Percentiles rank a stretch among this genome's conserved stretches.
These are phyloP conservation scores for Momotus momota DNA, from an alignment of 2,797 vertebrate genomes.

Conservation along the genomic window DNA sequence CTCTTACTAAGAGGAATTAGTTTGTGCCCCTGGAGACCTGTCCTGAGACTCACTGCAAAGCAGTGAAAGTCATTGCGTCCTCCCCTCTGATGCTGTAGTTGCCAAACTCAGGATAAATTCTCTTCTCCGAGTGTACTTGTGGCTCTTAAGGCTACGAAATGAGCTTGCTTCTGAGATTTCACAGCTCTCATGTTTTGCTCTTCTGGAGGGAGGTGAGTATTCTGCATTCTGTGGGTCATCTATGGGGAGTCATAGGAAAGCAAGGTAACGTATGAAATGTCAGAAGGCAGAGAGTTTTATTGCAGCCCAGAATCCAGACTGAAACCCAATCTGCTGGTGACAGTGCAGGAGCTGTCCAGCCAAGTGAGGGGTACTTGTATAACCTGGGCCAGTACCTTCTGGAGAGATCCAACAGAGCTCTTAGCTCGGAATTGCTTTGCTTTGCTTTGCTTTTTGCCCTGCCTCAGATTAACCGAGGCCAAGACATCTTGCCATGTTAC, in stretches of 20 bases:
- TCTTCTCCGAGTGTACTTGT: background rate
- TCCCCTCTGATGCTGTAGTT: background rate
- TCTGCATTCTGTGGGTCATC: background rate
- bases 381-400: background rate
- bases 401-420: background rate
- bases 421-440: background rate
- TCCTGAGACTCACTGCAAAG: background rate
- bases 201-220: background rate
- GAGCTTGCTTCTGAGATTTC: background rate
- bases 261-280: background rate
- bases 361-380: background rate
- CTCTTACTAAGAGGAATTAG: slow-evolving; percentile 33
- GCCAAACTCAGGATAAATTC: background rate
- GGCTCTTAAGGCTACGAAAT: background rate
- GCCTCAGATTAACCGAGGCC: background rate
- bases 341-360: background rate
- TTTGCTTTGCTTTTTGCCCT: background rate
- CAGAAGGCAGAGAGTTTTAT: background rate
- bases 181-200: background rate
- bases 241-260: background rate
- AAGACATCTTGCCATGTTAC: background rate
- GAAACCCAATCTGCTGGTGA: slow-evolving; percentile 17
- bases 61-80: background rate
- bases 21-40: slow-evolving; percentile 5
- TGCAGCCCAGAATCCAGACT: background rate